Conservation (phyloP, 1,140 invertebrate species). For the Ctenoplectra terminalis region DNA sequence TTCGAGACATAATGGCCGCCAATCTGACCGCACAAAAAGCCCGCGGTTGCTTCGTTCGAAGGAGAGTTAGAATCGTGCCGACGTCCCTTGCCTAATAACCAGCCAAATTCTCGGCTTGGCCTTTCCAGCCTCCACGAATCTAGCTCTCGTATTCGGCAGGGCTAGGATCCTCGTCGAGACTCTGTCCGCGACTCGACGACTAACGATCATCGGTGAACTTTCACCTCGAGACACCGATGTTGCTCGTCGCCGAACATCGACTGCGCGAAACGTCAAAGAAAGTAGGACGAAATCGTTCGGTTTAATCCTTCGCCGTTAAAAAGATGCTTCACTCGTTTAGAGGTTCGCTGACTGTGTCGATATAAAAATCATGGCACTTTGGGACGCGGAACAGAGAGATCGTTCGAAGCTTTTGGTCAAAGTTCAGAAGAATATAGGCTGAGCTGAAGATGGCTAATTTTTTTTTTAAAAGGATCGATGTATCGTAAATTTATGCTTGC, state of each 20-base stretch:
- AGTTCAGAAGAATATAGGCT: too few relatives aligned
- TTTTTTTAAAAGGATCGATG: too few relatives aligned
- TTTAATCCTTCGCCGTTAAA: too few relatives aligned
- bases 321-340: too few relatives aligned
- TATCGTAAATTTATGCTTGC: too few relatives aligned
- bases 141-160: conserved; percentile 53
- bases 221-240: conserved; percentile 16
- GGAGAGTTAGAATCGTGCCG: conserved; percentile 73
- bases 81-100: conserved; percentile 77
- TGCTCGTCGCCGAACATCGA: background rate
- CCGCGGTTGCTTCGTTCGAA: conserved; percentile 55
- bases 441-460: too few relatives aligned
- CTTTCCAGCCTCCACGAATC: conserved; percentile 64
- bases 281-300: background rate
- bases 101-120: conserved; percentile 73
- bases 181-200: background rate
- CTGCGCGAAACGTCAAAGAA: background rate
- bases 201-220: conserved; percentile 8
- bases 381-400: too few relatives aligned
- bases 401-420: too few relatives aligned
- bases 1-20: conserved; percentile 79
- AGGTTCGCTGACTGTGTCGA: too few relatives aligned
- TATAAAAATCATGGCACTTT: too few relatives aligned
- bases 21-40: conserved; percentile 79
- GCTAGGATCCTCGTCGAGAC: background rate